Evolutionary conservation across 1,140 invertebrate genomes (phyloP).

Genomic region (Lasioglossum baleicum): DNA sequence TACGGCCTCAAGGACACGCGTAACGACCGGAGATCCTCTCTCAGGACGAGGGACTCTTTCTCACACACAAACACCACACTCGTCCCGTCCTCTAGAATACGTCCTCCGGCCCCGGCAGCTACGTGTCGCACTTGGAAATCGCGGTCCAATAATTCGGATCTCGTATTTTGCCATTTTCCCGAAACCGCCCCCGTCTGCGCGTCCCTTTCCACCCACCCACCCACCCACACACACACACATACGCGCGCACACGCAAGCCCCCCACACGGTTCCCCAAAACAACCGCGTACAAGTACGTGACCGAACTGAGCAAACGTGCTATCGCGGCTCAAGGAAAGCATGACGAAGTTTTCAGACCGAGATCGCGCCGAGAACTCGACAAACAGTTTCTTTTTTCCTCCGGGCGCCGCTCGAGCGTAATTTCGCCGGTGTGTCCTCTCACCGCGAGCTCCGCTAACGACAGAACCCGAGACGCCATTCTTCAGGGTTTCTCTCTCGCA

Average conservation of each 20-base stretch:
- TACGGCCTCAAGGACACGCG: slow-evolving; percentile 10
- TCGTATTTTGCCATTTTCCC: slow-evolving; percentile 62
- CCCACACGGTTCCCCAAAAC: slow-evolving; percentile 51
- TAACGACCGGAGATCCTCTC: slow-evolving; percentile 31
- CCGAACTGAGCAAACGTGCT: slow-evolving; percentile 42
- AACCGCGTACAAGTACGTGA: slow-evolving; percentile 58
- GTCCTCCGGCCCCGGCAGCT: slow-evolving; percentile 23
- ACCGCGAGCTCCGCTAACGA: neutral
- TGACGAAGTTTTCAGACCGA: slow-evolving; percentile 52
- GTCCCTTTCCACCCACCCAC: neutral
- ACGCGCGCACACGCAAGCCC: neutral
- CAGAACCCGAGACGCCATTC: too few relatives aligned
- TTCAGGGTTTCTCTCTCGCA: too few relatives aligned
- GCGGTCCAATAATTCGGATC: slow-evolving; percentile 60
- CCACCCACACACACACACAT: neutral
- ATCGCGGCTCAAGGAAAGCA: slow-evolving; percentile 21
- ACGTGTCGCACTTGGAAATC: slow-evolving; percentile 60
- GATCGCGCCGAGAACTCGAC: slow-evolving; percentile 42
- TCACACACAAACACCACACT: too few relatives aligned
- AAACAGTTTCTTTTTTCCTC: slow-evolving; percentile 18
- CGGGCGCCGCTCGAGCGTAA: neutral
- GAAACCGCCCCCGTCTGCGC: slow-evolving; percentile 34
- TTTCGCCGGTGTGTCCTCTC: slow-evolving; percentile 1
- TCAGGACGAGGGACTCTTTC: neutral
- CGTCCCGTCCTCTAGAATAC: slow-evolving; percentile 13